Evolutionary conservation across 2,888 invertebrate genomes (phyloP).

Genomic region (Aporophyla nigra): DNA sequence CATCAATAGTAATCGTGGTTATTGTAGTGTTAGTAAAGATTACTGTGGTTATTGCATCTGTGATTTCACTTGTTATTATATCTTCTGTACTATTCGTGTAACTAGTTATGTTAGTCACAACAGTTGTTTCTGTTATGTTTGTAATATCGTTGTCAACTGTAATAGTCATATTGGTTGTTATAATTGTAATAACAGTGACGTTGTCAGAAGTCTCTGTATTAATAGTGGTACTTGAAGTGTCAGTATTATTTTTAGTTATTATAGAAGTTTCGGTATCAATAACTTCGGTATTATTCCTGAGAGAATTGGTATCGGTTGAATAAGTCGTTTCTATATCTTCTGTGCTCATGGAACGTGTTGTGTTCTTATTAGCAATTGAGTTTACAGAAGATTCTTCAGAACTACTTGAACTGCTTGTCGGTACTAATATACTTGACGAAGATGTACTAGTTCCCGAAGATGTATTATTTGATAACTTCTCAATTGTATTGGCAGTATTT

Average conservation of each 20-base stretch:
- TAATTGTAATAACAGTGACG: constrained; percentile 47
- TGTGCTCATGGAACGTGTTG: constrained; percentile 11
- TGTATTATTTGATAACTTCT: constrained; percentile 47
- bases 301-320: constrained; percentile 32
- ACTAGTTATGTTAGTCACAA: constrained; percentile 53
- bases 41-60: constrained; percentile 42
- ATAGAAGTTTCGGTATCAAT: constrained; percentile 41
- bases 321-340: constrained; percentile 51
- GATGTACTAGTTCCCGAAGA: constrained; percentile 6
- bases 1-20: constrained; percentile 44
- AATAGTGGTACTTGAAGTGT: constrained; percentile 22
- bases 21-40: constrained; percentile 58
- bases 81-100: constrained; percentile 49
- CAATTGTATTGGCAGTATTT: constrained; percentile 44
- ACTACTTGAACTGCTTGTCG: constrained; percentile 41
- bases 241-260: constrained; percentile 48
- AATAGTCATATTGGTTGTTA: constrained; percentile 52
- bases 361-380: constrained; percentile 39
- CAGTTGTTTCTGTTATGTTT: constrained; percentile 55
- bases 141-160: constrained; percentile 50
- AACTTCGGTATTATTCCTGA: constrained; percentile 49
- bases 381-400: constrained; percentile 25
- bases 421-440: constrained; percentile 40
- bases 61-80: constrained; percentile 41
- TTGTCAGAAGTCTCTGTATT: constrained; percentile 43